Conservation (phyloP, 2,797 vertebrate genomes). For the Benthosema pterotum region DNA sequence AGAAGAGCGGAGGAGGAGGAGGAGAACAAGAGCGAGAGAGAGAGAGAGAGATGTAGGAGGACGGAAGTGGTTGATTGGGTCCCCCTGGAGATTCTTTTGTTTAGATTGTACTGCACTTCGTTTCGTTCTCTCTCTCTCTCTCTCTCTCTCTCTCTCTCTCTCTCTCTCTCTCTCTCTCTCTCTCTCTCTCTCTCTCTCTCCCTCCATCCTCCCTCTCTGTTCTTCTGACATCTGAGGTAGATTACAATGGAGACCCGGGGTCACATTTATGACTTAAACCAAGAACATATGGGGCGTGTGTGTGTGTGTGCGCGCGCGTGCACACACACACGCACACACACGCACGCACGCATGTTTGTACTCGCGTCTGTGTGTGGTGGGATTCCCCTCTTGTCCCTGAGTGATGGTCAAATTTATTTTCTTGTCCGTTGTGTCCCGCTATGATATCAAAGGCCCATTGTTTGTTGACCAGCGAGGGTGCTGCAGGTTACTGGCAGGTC, state of each 20-base stretch:
- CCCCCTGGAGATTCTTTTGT: slow-evolving; percentile 75
- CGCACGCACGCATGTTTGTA: slow-evolving; percentile 38
- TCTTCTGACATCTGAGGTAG: slow-evolving; percentile 77
- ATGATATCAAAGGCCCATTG: slow-evolving; percentile 83
- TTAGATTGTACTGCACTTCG: slow-evolving; percentile 68
- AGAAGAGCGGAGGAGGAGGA: slow-evolving; percentile 66
- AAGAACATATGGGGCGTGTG: slow-evolving; percentile 73
- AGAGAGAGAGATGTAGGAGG: slow-evolving; percentile 68
- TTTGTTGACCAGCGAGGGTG: slow-evolving; percentile 79
- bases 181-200: background rate
- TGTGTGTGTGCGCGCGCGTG: slow-evolving; percentile 12
- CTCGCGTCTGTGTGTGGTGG: slow-evolving; percentile 63
- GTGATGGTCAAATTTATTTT: slow-evolving; percentile 84
- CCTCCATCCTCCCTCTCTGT: slow-evolving; percentile 41
- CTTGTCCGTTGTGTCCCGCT: slow-evolving; percentile 82
- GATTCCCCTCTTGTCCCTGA: slow-evolving; percentile 76
- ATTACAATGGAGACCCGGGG: slow-evolving; percentile 76
- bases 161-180: slow-evolving; percentile 38
- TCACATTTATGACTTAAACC: slow-evolving; percentile 79
- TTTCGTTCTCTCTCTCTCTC: slow-evolving; percentile 50
- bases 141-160: slow-evolving; percentile 37
- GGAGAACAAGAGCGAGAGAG: no score
- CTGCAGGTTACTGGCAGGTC: slow-evolving; percentile 79
- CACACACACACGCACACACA: background rate
- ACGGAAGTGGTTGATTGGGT: slow-evolving; percentile 79